These are phyloP conservation scores for Cinclus cinclus DNA, from an alignment of 2,113 vertebrate species.

Conservation along the genomic window DNA sequence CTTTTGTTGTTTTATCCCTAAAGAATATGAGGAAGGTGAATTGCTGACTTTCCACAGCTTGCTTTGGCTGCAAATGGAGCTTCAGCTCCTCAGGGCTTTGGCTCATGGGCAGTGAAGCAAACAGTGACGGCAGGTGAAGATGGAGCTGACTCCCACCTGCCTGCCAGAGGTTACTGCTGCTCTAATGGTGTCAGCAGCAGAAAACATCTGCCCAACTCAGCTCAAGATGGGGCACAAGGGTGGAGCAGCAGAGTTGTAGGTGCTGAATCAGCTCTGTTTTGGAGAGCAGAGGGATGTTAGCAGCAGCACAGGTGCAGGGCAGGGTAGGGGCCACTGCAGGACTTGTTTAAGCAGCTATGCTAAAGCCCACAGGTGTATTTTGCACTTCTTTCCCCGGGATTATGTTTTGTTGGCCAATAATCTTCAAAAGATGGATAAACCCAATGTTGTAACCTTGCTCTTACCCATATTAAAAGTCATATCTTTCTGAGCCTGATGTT, in stretches of 20 bases:
- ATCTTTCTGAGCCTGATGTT: not conserved
- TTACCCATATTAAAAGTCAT: not conserved
- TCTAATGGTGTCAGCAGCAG: not conserved
- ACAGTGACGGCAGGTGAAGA: not conserved
- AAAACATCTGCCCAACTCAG: not conserved
- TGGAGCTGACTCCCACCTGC: conserved; percentile 49
- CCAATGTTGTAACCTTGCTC: rapidly evolving
- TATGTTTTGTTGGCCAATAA: not conserved
- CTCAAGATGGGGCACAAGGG: not conserved
- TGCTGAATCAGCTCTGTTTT: not conserved
- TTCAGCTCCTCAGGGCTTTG: conserved; percentile 16
- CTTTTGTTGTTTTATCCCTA: conserved; percentile 19
- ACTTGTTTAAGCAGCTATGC: not conserved
- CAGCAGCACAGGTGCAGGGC: not conserved
- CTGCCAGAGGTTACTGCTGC: conserved; percentile 50
- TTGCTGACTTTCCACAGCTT: conserved; percentile 20
- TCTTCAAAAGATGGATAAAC: not conserved
- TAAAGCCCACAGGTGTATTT: not conserved
- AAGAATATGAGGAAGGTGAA: conserved; percentile 21
- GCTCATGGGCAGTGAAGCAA: conserved; percentile 41
- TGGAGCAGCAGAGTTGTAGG: not conserved
- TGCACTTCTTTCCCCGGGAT: not conserved
- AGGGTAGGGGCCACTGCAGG: not conserved
- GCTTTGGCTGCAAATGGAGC: conserved; percentile 40
- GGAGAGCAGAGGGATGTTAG: not conserved